A percentile compares a stretch with the other conserved stretches of the same genome.
Conservation (phyloP, 2,113 vertebrate genomes). For the Leptosomus discolor region DNA sequence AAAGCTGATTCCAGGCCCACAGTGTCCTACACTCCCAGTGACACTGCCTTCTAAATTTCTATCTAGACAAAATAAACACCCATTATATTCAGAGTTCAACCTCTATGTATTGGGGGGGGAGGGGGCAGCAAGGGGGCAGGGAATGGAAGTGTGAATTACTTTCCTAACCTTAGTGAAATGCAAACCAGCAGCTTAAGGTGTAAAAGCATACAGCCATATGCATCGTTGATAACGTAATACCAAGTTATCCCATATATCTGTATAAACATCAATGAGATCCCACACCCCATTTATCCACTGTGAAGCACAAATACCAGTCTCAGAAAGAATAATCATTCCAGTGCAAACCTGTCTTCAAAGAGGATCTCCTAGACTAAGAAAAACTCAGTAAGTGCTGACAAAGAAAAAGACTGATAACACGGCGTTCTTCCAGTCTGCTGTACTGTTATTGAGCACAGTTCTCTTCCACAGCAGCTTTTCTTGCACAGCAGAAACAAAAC, state of each 20-base stretch:
- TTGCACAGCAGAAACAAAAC: neutral
- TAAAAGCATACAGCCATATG: neutral
- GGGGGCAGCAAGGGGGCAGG: too few relatives aligned
- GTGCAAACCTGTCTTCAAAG: neutral
- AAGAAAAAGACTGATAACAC: neutral
- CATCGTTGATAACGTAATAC: neutral
- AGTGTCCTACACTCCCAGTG: accelerated
- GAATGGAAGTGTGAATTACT: neutral
- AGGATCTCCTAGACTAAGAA: neutral
- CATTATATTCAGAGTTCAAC: neutral
- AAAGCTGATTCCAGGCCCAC: neutral
- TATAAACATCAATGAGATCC: neutral
- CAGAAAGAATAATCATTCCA: neutral
- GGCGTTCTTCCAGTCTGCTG: neutral
- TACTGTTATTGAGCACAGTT: neutral
- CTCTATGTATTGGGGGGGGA: too few relatives aligned
- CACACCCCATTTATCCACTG: neutral
- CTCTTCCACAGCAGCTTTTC: neutral
- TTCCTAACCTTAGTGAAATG: neutral
- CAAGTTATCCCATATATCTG: neutral
- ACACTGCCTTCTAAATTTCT: neutral
- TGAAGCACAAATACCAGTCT: neutral
- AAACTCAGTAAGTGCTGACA: neutral
- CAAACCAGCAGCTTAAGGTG: neutral
- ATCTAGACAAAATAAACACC: neutral